Evolutionary conservation across 2,797 vertebrate species (phyloP).

Genomic region (Pteropus rufus): DNA sequence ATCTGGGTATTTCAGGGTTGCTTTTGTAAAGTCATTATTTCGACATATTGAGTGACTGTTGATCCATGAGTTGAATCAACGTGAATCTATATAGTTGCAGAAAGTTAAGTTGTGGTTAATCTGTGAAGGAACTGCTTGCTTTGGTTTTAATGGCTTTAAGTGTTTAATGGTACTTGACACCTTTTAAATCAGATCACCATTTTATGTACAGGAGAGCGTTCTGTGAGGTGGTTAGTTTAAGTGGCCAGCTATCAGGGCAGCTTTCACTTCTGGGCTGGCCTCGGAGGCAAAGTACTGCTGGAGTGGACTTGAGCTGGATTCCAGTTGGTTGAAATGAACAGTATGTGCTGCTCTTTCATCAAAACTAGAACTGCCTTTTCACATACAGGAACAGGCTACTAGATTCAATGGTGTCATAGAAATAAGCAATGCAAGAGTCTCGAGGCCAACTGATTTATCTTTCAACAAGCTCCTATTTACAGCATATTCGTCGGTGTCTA

Average conservation of each 20-base stretch:
- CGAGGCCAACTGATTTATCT: not conserved
- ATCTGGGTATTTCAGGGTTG: not conserved
- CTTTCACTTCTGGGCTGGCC: not conserved
- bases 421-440: constrained; percentile 6
- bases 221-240: not conserved
- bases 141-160: not conserved
- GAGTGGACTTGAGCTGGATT: not conserved
- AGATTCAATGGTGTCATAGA: not conserved
- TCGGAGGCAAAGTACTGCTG: not conserved
- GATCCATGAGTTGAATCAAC: not conserved
- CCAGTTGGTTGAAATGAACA: not conserved
- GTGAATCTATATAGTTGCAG: not conserved
- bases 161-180: not conserved
- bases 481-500: not conserved
- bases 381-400: not conserved
- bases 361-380: not conserved
- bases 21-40: constrained; percentile 27
- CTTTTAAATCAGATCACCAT: not conserved
- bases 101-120: not conserved
- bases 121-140: not conserved
- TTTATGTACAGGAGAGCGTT: not conserved
- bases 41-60: not conserved
- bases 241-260: not conserved
- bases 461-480: not conserved
- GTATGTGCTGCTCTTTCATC: not conserved